Conservation (phyloP, 2,797 vertebrate genomes). For the Enteromius treurensis region DNA sequence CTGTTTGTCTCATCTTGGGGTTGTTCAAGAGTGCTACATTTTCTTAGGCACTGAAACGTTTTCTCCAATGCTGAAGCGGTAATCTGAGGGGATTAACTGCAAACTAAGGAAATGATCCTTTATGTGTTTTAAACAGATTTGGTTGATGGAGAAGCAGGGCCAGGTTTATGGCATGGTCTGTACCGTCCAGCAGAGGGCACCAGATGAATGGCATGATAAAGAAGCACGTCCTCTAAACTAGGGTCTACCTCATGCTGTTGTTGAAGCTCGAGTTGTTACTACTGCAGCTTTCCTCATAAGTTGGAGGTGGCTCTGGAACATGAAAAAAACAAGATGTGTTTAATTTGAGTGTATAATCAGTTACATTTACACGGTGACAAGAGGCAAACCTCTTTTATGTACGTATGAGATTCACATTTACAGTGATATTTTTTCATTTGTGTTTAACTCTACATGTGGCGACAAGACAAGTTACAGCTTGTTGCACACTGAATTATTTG, state of each 20-base stretch:
- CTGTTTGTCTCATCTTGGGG: slow-evolving; percentile 7
- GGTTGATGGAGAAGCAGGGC: slow-evolving; percentile 48
- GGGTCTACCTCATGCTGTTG: slow-evolving; percentile 71
- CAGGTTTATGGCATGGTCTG: slow-evolving; percentile 46
- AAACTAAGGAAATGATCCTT: slow-evolving; percentile 61
- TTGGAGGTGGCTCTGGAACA: slow-evolving; percentile 89
- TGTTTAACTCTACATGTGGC: neutral
- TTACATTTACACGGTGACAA: neutral
- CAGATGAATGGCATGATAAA: slow-evolving; percentile 46
- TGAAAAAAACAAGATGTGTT: neutral
- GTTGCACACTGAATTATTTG: neutral
- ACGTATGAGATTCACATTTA: neutral
- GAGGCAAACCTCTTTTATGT: neutral
- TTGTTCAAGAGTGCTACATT: slow-evolving; percentile 53
- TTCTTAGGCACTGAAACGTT: slow-evolving; percentile 68
- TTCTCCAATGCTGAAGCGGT: slow-evolving; percentile 50
- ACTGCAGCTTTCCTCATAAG: slow-evolving; percentile 97
- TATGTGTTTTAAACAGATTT: slow-evolving; percentile 52
- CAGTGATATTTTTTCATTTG: neutral
- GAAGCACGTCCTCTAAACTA: slow-evolving; percentile 26
- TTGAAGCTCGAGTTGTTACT: slow-evolving; percentile 79
- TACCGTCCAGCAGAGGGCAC: slow-evolving; percentile 52
- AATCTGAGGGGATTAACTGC: slow-evolving; percentile 50
- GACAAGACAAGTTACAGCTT: slow-evolving; percentile 8
- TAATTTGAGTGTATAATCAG: neutral